Base-by-base conservation (phyloP, 2,113 vertebrate genomes). In the Rana temporaria region DNA sequence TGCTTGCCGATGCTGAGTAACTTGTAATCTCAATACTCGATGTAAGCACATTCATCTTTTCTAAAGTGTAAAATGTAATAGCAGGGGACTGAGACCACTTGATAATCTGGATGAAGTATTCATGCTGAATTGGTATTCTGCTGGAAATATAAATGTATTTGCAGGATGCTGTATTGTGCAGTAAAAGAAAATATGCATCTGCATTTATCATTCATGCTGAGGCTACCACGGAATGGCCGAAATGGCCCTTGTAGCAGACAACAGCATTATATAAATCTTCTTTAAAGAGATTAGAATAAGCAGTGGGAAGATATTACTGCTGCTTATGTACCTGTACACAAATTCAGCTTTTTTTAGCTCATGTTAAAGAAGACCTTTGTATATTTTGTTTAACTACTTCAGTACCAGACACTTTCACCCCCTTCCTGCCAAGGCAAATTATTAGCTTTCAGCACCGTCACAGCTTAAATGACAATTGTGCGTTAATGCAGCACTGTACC, bases 31-130 rank as follows among this genome's bases (percentile, higher is more conserved):
- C 55, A 83, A 34, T 83, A 32, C 72, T 66, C 18, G 67, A 48
- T 57, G 72, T 76, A 83, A 83, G 79, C 72, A 83, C 63, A 68
- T 68, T 76, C 81, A 83, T 68, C 60, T 82, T 67, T 66, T 75
- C 48, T 34, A 74, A 75, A 82, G 80, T 82, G 63, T 75, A 82
- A 82, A 74, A 82, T 82, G 60, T 82, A 74, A 73, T 66, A 66
- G 30, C 71, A 67, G 48, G 56, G 78, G 78, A 57, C 80, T 74
- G 20, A 67, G 68, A 48, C 81, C 81, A 68, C 81, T 83, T 83
- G 72, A 83, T 76, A 83, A 83, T 76, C 72, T 76, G 62, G 57
- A 60, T 73, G n/a, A 65, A 78, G 42, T 55, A 81, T 65, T 82
- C 70, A 82, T 60, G 57, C 79, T 32, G 38, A 20, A 72, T 81